Conservation (phyloP, 2,113 vertebrate species). For the Oncorhynchus nerka region DNA sequence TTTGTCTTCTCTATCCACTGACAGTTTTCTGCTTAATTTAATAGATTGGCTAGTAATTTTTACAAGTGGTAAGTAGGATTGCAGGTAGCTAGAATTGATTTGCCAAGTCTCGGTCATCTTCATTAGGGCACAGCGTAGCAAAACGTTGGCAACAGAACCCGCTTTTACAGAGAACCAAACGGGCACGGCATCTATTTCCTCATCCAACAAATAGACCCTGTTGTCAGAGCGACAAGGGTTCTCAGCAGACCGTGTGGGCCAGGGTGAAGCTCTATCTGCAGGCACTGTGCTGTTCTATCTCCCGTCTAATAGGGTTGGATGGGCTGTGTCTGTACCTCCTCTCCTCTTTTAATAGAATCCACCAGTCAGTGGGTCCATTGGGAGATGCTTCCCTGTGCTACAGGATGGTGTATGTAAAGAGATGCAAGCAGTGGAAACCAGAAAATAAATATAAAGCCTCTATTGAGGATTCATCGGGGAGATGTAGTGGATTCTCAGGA, state of each 20-base stretch:
- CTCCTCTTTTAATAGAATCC: conserved; percentile 45
- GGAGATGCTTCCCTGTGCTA: conserved; percentile 30
- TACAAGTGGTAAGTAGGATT: neutral
- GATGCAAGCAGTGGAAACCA: neutral
- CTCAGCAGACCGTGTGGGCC: no score
- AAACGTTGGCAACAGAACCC: no score
- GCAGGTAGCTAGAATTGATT: neutral
- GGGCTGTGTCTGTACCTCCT: conserved; percentile 25
- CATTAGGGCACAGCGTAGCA: neutral
- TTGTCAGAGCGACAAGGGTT: no score
- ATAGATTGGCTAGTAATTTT: neutral
- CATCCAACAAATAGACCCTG: neutral
- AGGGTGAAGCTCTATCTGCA: conserved; percentile 15
- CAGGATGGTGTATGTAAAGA: conserved; percentile 3
- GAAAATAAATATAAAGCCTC: neutral
- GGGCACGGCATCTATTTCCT: neutral
- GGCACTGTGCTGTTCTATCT: conserved; percentile 39
- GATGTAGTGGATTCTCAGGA: neutral
- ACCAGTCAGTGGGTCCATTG: conserved; percentile 28
- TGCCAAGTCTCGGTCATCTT: neutral
- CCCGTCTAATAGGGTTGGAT: conserved; percentile 45
- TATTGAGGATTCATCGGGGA: neutral
- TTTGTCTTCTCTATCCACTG: neutral
- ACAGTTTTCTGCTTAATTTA: neutral
- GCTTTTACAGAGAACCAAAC: neutral